phyloP scores from a whole-genome alignment of 1,140 invertebrate species.

The Dendrolimus kikuchii region DNA sequence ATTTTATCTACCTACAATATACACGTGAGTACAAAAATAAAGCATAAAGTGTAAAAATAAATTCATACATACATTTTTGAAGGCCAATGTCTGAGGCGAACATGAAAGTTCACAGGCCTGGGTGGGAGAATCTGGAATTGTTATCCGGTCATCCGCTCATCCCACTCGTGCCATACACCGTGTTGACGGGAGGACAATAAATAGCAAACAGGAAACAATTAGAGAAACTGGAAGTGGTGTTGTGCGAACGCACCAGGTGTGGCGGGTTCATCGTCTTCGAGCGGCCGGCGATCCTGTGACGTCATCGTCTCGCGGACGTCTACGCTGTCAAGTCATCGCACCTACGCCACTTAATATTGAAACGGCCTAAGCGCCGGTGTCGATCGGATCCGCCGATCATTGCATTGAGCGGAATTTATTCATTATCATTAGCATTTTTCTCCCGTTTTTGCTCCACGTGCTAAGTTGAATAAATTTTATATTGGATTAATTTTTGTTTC shows the following conservation, averaged over 20 bases:
- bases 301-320: constrained; percentile 34
- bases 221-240: constrained; percentile 8
- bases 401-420: constrained; percentile 20
- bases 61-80: no score
- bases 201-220: constrained; percentile 21
- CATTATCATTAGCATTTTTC: neutral
- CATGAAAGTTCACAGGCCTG: no score
- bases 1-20: no score
- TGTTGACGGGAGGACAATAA: neutral
- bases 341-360: constrained; percentile 22
- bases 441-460: no score
- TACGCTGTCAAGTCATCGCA: constrained; percentile 19
- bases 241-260: constrained; percentile 39
- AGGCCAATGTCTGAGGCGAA: no score
- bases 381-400: neutral
- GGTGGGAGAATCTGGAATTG: no score
- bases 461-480: no score
- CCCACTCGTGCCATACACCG: constrained; percentile 8
- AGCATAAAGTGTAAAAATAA: no score
- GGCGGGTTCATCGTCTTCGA: constrained; percentile 31
- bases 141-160: neutral
- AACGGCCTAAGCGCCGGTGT: neutral
- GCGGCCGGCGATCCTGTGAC: constrained; percentile 42
- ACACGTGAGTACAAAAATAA: no score
- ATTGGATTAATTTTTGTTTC: no score